These are phyloP conservation scores for Lutra lutra DNA, from an alignment of 2,797 vertebrate species.

Conservation along the genomic window DNA sequence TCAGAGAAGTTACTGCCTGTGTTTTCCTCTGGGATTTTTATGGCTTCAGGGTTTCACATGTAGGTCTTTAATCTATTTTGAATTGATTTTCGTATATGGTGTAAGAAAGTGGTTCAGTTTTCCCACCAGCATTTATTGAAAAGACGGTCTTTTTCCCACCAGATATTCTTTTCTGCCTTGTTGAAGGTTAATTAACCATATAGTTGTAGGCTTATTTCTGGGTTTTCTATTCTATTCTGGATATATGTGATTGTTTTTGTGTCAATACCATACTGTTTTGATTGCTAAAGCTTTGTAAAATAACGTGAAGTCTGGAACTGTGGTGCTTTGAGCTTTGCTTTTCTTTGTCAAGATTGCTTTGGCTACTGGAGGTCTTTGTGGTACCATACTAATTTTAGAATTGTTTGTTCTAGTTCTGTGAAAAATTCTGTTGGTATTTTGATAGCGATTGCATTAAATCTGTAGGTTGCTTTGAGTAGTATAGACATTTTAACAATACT, in stretches of 20 bases:
- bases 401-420: too few species aligned
- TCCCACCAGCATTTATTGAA: too few species aligned
- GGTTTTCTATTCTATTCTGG: neutral
- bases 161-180: neutral
- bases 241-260: neutral
- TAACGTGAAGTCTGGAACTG: neutral
- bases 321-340: neutral
- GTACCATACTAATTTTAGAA: neutral
- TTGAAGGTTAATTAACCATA: neutral
- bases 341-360: neutral
- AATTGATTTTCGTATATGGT: too few species aligned
- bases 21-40: neutral
- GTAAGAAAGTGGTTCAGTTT: too few species aligned
- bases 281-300: neutral
- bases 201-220: neutral
- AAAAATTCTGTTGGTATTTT: too few species aligned
- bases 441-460: too few species aligned
- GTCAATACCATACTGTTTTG: neutral
- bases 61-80: too few species aligned
- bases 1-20: neutral
- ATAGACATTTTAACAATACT: too few species aligned
- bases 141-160: too few species aligned
- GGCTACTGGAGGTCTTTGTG: neutral
- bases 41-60: neutral
- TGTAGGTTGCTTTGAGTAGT: too few species aligned